Percentiles rank a stretch among this genome's conserved stretches.
Conservation (phyloP, 1,140 invertebrate species). For the Sminthurides bifidus region DNA sequence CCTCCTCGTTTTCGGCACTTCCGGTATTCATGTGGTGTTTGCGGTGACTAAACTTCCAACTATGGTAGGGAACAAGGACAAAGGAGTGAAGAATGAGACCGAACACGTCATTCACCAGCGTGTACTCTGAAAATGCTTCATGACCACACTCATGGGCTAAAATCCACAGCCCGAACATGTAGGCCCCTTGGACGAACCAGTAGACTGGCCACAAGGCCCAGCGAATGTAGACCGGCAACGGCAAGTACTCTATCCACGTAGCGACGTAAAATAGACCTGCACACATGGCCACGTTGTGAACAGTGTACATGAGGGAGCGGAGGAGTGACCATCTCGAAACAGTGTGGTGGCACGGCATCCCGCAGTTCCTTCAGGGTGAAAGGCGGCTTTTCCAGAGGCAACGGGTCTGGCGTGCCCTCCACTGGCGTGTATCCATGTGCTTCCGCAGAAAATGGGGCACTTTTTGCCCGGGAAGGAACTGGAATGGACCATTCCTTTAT, state of each 20-base stretch:
- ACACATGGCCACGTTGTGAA: constrained; percentile 7
- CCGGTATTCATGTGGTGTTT: constrained; percentile 7
- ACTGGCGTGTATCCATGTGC: constrained; percentile 2
- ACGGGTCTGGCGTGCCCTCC: neutral
- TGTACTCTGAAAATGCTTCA: constrained; percentile 2
- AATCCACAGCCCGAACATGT: constrained; percentile 9
- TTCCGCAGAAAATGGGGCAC: neutral
- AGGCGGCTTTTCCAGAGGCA: constrained; percentile 2
- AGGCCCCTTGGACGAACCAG: constrained; percentile 8
- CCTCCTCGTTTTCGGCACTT: constrained; percentile 9
- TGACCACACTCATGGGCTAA: constrained; percentile 6
- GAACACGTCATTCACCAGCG: constrained; percentile 1
- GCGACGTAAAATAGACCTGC: neutral
- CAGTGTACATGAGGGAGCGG: neutral
- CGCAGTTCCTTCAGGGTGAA: constrained; percentile 7
- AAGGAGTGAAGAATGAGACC: constrained; percentile 7
- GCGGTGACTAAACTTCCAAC: neutral
- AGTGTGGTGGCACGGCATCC: neutral
- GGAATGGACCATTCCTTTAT: neutral
- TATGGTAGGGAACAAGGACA: constrained; percentile 8
- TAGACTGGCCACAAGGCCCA: constrained; percentile 7
- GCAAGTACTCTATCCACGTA: neutral
- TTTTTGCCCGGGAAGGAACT: neutral
- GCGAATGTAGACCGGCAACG: neutral
- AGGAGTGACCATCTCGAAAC: constrained; percentile 3